phyloP scores from a whole-genome alignment of 2,113 vertebrate genomes.

The Xenus cinereus region DNA sequence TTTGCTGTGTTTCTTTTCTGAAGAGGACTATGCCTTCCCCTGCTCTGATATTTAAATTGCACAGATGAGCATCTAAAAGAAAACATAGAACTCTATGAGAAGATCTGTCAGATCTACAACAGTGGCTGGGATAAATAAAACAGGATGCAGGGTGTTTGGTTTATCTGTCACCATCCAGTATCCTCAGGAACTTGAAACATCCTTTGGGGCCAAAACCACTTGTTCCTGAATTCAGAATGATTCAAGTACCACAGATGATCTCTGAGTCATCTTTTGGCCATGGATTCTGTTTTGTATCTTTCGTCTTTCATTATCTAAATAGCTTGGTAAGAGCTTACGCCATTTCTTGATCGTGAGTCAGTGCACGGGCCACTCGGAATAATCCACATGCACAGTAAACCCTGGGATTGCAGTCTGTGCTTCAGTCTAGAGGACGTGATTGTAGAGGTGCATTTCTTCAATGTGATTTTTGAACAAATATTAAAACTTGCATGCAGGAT shows the following conservation, averaged over 20 bases:
- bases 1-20: not conserved
- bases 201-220: not conserved
- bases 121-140: not conserved
- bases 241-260: not conserved
- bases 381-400: not conserved
- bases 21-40: not conserved
- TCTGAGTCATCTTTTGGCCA: not conserved
- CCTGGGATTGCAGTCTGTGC: not conserved
- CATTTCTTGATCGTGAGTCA: not conserved
- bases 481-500: not conserved
- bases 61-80: not conserved
- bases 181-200: not conserved
- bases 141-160: not conserved
- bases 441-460: not conserved
- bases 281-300: not conserved
- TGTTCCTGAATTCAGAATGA: not conserved
- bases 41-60: not conserved
- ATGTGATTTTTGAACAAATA: not conserved
- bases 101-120: not conserved
- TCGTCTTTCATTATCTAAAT: constrained; percentile 4
- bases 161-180: not conserved
- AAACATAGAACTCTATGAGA: not conserved
- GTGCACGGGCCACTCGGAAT: not conserved
- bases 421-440: not conserved
- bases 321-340: not conserved